Base-by-base conservation (phyloP, 2,888 invertebrate species). In the Tenthredo mesomela region DNA sequence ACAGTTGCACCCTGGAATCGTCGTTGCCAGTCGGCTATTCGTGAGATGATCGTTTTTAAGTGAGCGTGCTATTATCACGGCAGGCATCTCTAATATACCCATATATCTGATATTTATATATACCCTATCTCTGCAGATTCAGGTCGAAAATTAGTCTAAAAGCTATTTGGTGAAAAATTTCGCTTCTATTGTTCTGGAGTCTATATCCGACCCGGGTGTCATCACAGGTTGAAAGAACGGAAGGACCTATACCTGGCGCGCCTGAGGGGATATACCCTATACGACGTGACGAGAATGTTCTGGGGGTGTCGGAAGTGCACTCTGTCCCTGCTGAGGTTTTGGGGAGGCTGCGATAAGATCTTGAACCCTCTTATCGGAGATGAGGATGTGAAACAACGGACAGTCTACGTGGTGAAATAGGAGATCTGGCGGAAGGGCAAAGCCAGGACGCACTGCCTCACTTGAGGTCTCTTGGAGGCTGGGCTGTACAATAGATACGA, bases 311-410 rank as follows among this genome's bases (percentile, higher is more conserved):
- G 67, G 67, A 67, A 82, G 82, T 82, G 50, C 25, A 82, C 67
- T 67, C 54, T 5, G 65, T 15, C 9, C 43, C 29, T 18, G 82
- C 50, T 70, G 18, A n/a, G 67, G 67, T 82, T 61, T 80, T 10
- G 47, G 88, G 89, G 88, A 88, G 87, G 86, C 65, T 85, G 65
- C 83, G 88, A 91, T 89, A 90, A 89, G 89, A 91, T 91, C 90
- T 89, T 89, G 87, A 87, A 65, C 86, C 87, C 85, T 86, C 85
- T 86, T 88, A 86, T 84, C 86, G 75, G 86, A 71, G 85, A 84
- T 87, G 88, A 83, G 86, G 86, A 89, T 87, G 87, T 88, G 85
- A 86, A 85, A 88, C 87, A 87, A 86, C 80, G 86, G 86, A 67
- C 6, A 82, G 50, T 78, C 43, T 75, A 75, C 50, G 71, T 50